Evolutionary conservation across 1,140 invertebrate species (phyloP), one percentile per base, ranked within the genome.

Genomic region (Triops cancriformis): DNA sequence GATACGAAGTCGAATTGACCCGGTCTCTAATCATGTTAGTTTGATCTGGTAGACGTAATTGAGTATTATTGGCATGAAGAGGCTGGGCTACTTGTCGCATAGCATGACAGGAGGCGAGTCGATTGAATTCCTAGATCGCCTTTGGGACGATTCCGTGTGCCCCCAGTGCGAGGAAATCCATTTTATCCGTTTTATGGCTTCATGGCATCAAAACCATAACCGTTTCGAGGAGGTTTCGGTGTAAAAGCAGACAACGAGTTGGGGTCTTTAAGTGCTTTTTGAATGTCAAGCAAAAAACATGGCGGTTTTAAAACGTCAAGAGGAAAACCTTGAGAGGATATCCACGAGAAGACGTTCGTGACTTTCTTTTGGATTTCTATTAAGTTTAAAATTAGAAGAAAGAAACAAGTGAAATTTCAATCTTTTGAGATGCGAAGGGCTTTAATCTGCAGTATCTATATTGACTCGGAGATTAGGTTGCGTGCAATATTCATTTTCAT

Each of bases 121-220:
- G 5, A 64, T 64, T 64, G 51, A 64, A 64, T n/a, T 64, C 23
- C 18, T 64, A 9, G 0, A 14, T 23, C 51, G 51, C 23, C 23
- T 64, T 64, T 64, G 18, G 31, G 31, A 37, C 7, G 14, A n/a
- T 64, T 64, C 23, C 51, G 14, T n/a, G 51, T 23, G 51, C 14
- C 23, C 18, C 23, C 51, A 12, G 23, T 14, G 31, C 51, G 6
- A 64, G 51, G 51, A 64, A 64, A 64, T n/a, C 51, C 51, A 64
- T 64, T 64, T 64, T 64, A 64, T 23, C 51, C 51, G 23, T 64
- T 64, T 64, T 64, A 64, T 23, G 51, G 51, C 51, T 64, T 64
- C 9, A 23, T 18, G 51, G 23, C 51, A 64, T 64, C 51, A 64
- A 64, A 64, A 64, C 51, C 51, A 64, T 64, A 64, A 64, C n/a